Evolutionary conservation across 2,888 invertebrate genomes (phyloP), one percentile per base, ranked within the genome.

Genomic region (Tillus elongatus): DNA sequence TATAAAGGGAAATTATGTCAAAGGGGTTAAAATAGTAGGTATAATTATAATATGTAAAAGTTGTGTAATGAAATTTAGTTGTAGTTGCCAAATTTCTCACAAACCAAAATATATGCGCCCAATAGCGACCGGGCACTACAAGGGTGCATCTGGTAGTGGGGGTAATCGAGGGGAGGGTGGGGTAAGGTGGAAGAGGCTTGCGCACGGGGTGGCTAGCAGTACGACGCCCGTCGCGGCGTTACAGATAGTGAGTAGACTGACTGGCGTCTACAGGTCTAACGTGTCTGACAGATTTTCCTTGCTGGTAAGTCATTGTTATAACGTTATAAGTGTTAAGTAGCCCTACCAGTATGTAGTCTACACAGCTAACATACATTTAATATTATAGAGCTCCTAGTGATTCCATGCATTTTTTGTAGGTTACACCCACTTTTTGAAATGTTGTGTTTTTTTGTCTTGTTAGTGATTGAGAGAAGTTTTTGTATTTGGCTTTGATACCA

Each of bases 161-260:
- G 56, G 51, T 54, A 55, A 30, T 36, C 11, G 51, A 44, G 42
- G 47, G 51, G 49, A 59, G 59, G 58, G 57, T 47, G 51, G 53
- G 60, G 47, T 59, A 49, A 45, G 52, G 63, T 58, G 62, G 66
- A 58, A 62, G 6, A 70, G 71, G 63, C 61, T 61, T 64, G 65
- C 66, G 67, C 64, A 62, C 61, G 67, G 63, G 67, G 69, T 70
- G 69, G 68, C 67, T 69, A 69, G 67, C 69, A 70, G 75, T 75
- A 75, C 75, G 76, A 70, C 70, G 71, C 70, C 70, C 72, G 74
- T 41, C 73, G 61, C 72, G 72, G 66, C 62, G 60, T 59, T 61
- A 62, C 67, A 72, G 70, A 66, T 63, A 62, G 65, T 63, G 63
- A 60, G 64, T 61, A 66, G 66, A 66, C 66, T 60, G 61, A 60